Conservation (phyloP, 2,113 vertebrate species). For the Hemiprocne comata region DNA sequence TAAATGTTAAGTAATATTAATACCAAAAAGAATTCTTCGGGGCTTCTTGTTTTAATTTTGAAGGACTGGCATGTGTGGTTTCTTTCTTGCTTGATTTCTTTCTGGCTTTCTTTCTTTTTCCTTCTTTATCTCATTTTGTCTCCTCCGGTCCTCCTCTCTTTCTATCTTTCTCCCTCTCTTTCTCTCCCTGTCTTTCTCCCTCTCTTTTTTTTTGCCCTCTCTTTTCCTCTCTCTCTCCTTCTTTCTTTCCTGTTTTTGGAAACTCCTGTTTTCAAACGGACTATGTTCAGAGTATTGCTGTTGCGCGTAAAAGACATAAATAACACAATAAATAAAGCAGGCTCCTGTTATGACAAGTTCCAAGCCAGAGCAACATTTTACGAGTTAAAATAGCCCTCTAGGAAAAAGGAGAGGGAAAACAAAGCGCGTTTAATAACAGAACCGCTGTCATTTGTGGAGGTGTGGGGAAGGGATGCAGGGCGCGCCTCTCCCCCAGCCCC, state of each 20-base stretch:
- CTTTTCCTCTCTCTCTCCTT: no score
- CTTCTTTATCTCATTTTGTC: accelerated
- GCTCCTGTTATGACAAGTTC: conserved; percentile 23
- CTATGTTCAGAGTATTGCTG: neutral
- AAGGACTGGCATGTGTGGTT: neutral
- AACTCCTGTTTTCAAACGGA: neutral
- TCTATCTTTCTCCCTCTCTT: accelerated
- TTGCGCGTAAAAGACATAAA: neutral
- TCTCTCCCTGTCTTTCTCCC: accelerated
- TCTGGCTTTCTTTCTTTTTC: no score
- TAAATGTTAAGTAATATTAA: conserved; percentile 11
- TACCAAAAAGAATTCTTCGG: neutral
- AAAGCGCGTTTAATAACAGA: neutral
- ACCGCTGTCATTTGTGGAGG: neutral
- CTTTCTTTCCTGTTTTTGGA: neutral
- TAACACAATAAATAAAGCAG: conserved; percentile 14
- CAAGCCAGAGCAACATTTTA: neutral
- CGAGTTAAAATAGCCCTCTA: neutral
- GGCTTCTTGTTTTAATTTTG: conserved; percentile 37
- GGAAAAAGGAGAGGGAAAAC: no score
- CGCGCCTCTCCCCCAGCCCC: neutral
- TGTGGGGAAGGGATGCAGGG: neutral
- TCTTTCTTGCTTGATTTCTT: no score
- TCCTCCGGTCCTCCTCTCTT: accelerated
- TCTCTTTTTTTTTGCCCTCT: neutral